Evolutionary conservation across 2,888 invertebrate genomes (phyloP).

Genomic region (Papilio elwesi): DNA sequence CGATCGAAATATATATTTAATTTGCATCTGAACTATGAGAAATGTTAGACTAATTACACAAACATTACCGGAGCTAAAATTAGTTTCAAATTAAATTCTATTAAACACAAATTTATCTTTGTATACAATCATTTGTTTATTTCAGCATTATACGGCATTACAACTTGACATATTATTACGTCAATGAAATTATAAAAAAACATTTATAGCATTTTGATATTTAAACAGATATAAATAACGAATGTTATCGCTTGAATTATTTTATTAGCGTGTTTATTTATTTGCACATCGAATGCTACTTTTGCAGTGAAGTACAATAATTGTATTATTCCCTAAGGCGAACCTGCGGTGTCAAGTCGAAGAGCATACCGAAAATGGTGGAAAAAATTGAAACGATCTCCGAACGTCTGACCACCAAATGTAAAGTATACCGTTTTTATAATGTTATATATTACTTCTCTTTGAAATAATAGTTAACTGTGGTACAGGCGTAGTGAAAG

Average conservation of each 20-base stretch:
- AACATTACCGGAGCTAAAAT: constrained; percentile 14
- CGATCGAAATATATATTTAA: not conserved
- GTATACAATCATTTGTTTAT: constrained; percentile 28
- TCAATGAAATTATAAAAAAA: constrained; percentile 3
- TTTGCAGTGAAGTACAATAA: constrained; percentile 6
- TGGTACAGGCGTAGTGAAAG: not conserved
- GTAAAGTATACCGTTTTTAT: constrained; percentile 39
- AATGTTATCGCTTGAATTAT: not conserved
- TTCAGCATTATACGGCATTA: constrained; percentile 7
- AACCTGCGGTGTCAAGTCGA: constrained; percentile 23
- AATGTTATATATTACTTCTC: not conserved
- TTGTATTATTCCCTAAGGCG: constrained; percentile 22
- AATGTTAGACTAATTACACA: constrained; percentile 9
- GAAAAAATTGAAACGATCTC: constrained; percentile 41
- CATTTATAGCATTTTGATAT: constrained; percentile 4
- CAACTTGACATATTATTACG: constrained; percentile 28
- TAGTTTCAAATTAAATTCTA: constrained; percentile 7
- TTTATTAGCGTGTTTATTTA: constrained; percentile 8
- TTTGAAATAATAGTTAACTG: not conserved
- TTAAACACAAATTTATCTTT: constrained; percentile 18
- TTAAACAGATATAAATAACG: not conserved
- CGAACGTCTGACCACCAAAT: constrained; percentile 40
- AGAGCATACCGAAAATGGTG: constrained; percentile 32
- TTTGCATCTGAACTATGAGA: not conserved
- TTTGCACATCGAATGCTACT: constrained; percentile 28